phyloP scores from a whole-genome alignment of 2,113 vertebrate species.

The Colius striatus region DNA sequence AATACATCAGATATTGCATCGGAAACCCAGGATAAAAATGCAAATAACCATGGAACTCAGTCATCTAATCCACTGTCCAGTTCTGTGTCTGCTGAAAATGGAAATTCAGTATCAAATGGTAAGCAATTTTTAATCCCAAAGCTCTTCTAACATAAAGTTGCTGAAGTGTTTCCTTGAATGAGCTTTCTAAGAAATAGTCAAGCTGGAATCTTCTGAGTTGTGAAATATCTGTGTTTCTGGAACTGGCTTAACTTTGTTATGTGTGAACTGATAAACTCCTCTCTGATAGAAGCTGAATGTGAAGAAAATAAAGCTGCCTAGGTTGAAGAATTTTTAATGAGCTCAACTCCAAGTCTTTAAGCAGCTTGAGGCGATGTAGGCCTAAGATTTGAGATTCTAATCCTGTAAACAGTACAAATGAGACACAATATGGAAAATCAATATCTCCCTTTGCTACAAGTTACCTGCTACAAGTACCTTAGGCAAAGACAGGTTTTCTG shows the following conservation, averaged over 20 bases:
- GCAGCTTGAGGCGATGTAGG: not conserved
- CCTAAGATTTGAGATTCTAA: not conserved
- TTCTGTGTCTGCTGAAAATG: conserved; percentile 87
- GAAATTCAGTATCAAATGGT: conserved; percentile 93
- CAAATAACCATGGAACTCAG: conserved; percentile 85
- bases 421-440: not conserved
- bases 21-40: conserved; percentile 92
- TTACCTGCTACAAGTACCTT: no score
- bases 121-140: conserved; percentile 64
- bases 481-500: not conserved
- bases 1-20: conserved; percentile 77
- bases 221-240: conserved; percentile 17
- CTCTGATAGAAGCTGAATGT: not conserved
- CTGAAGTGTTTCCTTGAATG: not conserved
- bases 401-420: not conserved
- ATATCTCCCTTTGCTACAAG: not conserved
- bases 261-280: not conserved
- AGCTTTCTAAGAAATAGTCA: not conserved
- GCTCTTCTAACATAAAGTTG: not conserved
- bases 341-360: not conserved
- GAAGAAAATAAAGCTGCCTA: not conserved
- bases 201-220: conserved; percentile 12
- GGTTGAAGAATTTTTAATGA: not conserved
- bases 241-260: conserved; percentile 2
- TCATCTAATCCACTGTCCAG: conserved; percentile 74